Evolutionary conservation across 2,797 vertebrate genomes (phyloP), one percentile per base, ranked within the genome.

Genomic region (Alcedo atthis): DNA sequence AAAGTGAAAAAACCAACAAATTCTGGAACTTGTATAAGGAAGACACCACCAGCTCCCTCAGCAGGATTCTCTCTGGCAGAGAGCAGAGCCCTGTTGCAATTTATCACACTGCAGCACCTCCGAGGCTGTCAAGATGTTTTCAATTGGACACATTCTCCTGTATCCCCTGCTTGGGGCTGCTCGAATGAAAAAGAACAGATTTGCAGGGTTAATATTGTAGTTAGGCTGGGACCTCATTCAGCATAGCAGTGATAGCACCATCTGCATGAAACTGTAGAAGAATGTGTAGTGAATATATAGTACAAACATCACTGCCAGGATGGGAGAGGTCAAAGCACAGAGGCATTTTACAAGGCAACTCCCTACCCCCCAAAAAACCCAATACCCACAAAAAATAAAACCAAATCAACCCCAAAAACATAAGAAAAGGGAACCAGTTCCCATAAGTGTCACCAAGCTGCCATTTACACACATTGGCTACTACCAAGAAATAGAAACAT

Each of bases 151-250:
- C 75, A 90, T 96, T 95, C 94, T 96, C 69, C 80, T 67, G 58
- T 58, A 79, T 71, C 85, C 42, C 82, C 64, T 91, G 97, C 96
- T 96, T 78, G 85, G 93, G 96, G 97, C 96, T 93, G 87, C 93
- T 92, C 3, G 0, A 83, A 84, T 51, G 76, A 96, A 97, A 97
- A 97, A 87, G 96, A 97, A 95, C 93, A 97, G 96, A 97, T 97
- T 95, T 97, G 95, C 94, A 96, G 96, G 96, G 97, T 96, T 97
- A 97, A 97, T 96, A 93, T 71, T 93, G 90, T 95, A 96, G 92
- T 97, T 97, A 95, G 96, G 85, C 94, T 96, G 95, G 95, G 95
- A 95, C 94, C 95, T 96, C 94, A 93, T 95, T 96, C 96, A 90
- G 91, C 32, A 21, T 54, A 85, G 93, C 89, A 85, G 78, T 7